phyloP scores from a whole-genome alignment of 1,140 invertebrate genomes.

The Calliphora vicina region DNA sequence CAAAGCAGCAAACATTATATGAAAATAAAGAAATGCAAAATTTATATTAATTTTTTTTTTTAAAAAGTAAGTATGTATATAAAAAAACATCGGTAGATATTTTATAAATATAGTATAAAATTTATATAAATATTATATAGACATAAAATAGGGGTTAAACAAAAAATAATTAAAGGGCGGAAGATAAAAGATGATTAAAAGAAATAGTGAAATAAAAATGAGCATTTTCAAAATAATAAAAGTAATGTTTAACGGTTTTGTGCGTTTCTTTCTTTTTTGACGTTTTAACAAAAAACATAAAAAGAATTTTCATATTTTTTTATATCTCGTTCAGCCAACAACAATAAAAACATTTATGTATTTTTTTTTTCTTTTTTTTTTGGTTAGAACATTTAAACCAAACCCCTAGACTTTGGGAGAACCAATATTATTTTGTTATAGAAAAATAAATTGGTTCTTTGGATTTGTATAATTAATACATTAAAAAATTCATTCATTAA shows the following conservation, averaged over 20 bases:
- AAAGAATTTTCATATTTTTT: constrained; percentile 20
- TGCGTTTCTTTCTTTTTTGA: background rate
- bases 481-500: background rate
- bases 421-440: constrained; percentile 13
- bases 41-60: constrained; percentile 34
- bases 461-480: no score
- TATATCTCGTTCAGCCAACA: constrained; percentile 3
- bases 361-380: background rate
- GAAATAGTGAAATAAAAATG: constrained; percentile 19
- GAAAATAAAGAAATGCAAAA: constrained; percentile 39
- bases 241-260: constrained; percentile 10
- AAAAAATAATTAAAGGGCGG: background rate
- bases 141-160: background rate
- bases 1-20: constrained; percentile 35
- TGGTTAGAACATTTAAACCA: constrained; percentile 31
- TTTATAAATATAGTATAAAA: constrained; percentile 47
- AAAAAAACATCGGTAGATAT: constrained; percentile 58
- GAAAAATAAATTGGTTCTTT: background rate
- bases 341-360: constrained; percentile 23
- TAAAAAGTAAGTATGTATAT: constrained; percentile 36
- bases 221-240: background rate
- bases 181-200: constrained; percentile 18
- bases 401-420: constrained; percentile 29
- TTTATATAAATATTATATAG: background rate
- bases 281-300: constrained; percentile 9